phyloP scores from a whole-genome alignment of 2,113 vertebrate species.

The Trinectes maculatus region DNA sequence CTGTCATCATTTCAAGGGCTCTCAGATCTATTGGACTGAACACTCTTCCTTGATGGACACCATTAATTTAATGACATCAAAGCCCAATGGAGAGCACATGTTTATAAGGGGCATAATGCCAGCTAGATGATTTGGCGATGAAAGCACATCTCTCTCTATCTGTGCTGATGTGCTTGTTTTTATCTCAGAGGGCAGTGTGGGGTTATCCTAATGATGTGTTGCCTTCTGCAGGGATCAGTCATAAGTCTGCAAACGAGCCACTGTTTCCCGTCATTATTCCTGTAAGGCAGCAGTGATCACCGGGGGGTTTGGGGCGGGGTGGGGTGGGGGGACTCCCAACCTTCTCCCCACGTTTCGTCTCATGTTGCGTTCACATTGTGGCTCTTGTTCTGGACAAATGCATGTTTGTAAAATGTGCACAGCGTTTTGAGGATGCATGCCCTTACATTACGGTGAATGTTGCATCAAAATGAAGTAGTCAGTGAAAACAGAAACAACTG shows the following conservation, averaged over 20 bases:
- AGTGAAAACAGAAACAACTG: not conserved
- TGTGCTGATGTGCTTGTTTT: constrained; percentile 20
- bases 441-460: not conserved
- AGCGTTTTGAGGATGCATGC: not conserved
- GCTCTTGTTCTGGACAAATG: too few relatives aligned
- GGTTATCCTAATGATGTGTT: constrained; percentile 58
- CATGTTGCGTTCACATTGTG: constrained; percentile 24
- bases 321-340: constrained; percentile 15
- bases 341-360: constrained; percentile 17
- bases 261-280: constrained; percentile 49
- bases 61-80: constrained; percentile 66
- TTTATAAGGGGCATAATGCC: constrained; percentile 50
- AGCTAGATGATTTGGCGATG: constrained; percentile 53
- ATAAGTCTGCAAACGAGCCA: constrained; percentile 52
- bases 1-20: constrained; percentile 32
- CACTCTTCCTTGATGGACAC: constrained; percentile 54
- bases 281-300: constrained; percentile 19
- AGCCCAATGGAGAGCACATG: constrained; percentile 53
- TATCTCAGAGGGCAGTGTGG: constrained; percentile 9
- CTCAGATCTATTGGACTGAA: constrained; percentile 31
- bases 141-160: constrained; percentile 64
- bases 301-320: too few relatives aligned
- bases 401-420: too few relatives aligned
- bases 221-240: constrained; percentile 57
- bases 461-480: not conserved